Evolutionary conservation across 53 echinoderm and acorn worm species (phyloP), one percentile per base, ranked within the genome.

Genomic region (Crossaster papposus): DNA sequence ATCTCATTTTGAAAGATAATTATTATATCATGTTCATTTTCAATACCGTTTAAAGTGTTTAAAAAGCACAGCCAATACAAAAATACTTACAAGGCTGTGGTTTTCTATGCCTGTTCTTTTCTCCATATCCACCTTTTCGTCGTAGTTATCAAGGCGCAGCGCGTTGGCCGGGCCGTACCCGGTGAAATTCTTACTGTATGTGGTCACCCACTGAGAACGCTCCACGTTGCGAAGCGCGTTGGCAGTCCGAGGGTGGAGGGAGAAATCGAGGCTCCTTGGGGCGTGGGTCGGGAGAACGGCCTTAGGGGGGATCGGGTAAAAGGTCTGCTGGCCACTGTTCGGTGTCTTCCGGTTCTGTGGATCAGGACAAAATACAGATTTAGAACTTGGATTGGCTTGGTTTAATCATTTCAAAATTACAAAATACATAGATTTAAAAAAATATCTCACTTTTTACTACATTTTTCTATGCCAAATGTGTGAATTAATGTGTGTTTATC

Each of bases 161-260:
- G 98, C 93, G 76, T 96, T 94, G 33, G 94, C 92, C 23, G 96
- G 96, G 5, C 96, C 98, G 81, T 96, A 96, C 11, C 98, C 98
- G 30, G 94, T 86, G 84, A 90, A 96, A 62, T 94, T 93, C 68
- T 92, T 96, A 74, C 79, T 80, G 83, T 98, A 98, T 13, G 98
- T 98, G 23, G 95, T 98, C 34, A 83, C 88, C 98, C 98, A 98
- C 91, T 98, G 98, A 10, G 98, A 94, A 0, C 98, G 91, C 55
- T 98, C 98, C 8, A 98, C 95, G 86, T 96, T 98, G 30, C 96
- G 93, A 51, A 98, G 91, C 65, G 96, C 98, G 78, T 96, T 98
- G 51, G 98, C 96, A 30, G 96, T 96, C 13, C 90, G 90, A 22
- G 96, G 95, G 76, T 96, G 91, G 72, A 98, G 71, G 29, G 94